Percentiles rank a stretch among this genome's conserved stretches.
phyloP scores from a whole-genome alignment of 2,888 invertebrate species.

The Ophraella communa region DNA sequence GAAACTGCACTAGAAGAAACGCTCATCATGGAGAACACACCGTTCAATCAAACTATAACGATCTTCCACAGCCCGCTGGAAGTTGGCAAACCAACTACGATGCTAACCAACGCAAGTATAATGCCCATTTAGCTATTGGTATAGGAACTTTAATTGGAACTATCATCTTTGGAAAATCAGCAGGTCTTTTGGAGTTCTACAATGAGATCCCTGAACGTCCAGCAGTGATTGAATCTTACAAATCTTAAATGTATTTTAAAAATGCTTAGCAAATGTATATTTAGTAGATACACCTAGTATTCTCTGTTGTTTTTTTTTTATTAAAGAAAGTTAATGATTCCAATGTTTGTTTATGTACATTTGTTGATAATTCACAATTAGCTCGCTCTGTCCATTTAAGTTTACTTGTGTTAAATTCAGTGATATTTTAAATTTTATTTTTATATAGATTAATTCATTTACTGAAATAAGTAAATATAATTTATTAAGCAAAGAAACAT shows the following conservation, averaged over 20 bases:
- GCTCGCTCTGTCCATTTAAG: no score
- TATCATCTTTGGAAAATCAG: slow-evolving; percentile 64
- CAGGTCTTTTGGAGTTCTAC: slow-evolving; percentile 70
- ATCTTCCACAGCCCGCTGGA: slow-evolving; percentile 78
- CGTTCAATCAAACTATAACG: slow-evolving; percentile 69
- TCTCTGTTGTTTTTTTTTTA: slow-evolving; percentile 9
- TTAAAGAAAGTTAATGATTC: slow-evolving; percentile 9
- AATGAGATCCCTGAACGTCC: slow-evolving; percentile 65
- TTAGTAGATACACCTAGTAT: slow-evolving; percentile 28
- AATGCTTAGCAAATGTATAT: slow-evolving; percentile 27
- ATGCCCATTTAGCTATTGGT: slow-evolving; percentile 69
- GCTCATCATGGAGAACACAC: slow-evolving; percentile 28
- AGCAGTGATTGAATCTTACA: slow-evolving; percentile 48
- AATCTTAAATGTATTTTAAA: slow-evolving; percentile 35
- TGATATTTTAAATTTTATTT: no score
- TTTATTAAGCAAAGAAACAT: no score
- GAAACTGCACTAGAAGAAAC: slow-evolving; percentile 35
- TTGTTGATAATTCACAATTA: no score
- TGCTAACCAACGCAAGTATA: slow-evolving; percentile 73
- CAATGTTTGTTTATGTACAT: background rate
- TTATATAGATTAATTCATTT: no score
- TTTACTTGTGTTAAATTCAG: no score
- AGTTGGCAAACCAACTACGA: slow-evolving; percentile 76
- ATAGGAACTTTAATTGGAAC: slow-evolving; percentile 61
- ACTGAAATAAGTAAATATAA: no score